Base-by-base conservation (phyloP, 37 sponge, comb jelly and placozoan genomes). In the Cliona cf. orientalis region DNA sequence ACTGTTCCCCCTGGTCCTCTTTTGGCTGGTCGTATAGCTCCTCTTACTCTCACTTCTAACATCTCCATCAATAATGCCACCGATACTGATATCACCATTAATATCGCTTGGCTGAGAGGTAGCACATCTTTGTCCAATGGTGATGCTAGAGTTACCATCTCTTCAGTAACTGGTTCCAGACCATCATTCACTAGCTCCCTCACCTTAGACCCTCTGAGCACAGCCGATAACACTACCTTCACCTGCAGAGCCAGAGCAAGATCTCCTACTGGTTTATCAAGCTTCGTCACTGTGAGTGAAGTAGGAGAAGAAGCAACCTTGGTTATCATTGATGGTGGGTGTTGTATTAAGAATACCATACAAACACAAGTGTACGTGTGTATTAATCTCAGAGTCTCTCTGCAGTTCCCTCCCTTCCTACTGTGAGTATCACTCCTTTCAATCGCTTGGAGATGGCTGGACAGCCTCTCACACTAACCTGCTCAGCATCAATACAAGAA, bases 131-230 rank as follows among this genome's bases (percentile, higher is more conserved):
- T 66, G 36, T 31, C n/a, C n/a, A n/a, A 21, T 21, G 35, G 38
- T 3, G 45, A 28, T 11, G 29, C 45, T 42, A 17, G 71, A 44
- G 35, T 43, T 45, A 29, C 45, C 46, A 70, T 42, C 71, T 35
- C 14, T 42, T 26, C 43, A 21, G 3, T 36, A 21, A n/a, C n/a
- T n/a, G n/a, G n/a, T n/a, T n/a, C n/a, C n/a, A n/a, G 45, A 28
- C 14, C 5, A 14, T 31, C 73, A n/a, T 31, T n/a, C 46, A 42
- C 46, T 42, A 35, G 37, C 45, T 22, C 25, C 46, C 71, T 70
- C 71, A 70, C 71, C 17, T 45, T 70, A 26, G 29, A 43, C 29
- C 71, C 71, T 26, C 45, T 70, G 37, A 70, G 28, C 45, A 42
- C 46, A n/a, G n/a, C n/a, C 42, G 23, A 2, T 3, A 25, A 70